A percentile compares a stretch with the other conserved stretches of the same genome.
Evolutionary conservation across 2,888 invertebrate species (phyloP).

Genomic region (Synanthedon tipuliformis): DNA sequence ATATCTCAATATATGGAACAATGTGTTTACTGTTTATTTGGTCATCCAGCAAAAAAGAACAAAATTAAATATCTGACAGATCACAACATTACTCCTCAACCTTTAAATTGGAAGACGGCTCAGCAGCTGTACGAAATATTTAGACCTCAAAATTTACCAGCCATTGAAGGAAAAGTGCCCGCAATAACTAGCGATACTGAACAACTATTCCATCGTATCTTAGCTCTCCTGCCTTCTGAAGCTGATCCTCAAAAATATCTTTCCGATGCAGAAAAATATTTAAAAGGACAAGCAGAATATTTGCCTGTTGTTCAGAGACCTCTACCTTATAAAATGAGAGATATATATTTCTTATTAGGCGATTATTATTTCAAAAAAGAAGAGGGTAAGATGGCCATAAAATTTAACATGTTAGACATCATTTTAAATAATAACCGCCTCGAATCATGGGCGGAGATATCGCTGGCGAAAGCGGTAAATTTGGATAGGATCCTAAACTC

Average conservation of each 20-base stretch:
- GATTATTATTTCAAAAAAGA: constrained; percentile 93
- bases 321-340: constrained; percentile 73
- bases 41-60: constrained; percentile 79
- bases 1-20: constrained; percentile 87
- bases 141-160: constrained; percentile 82
- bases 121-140: constrained; percentile 85
- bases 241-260: constrained; percentile 74
- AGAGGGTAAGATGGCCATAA: constrained; percentile 79
- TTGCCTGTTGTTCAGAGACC: constrained; percentile 65
- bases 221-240: constrained; percentile 75
- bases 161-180: constrained; percentile 79
- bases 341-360: constrained; percentile 90
- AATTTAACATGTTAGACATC: constrained; percentile 86
- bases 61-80: constrained; percentile 74
- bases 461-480: constrained; percentile 81
- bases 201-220: constrained; percentile 77
- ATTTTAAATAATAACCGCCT: constrained; percentile 82
- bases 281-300: constrained; percentile 71
- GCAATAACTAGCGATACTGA: constrained; percentile 88
- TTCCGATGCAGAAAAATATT: constrained; percentile 74
- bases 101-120: constrained; percentile 79
- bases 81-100: constrained; percentile 78
- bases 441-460: constrained; percentile 94
- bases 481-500: constrained; percentile 86
- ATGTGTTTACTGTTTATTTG: constrained; percentile 84